Evolutionary conservation across 53 echinoderm and acorn worm species (phyloP), one percentile per base, ranked within the genome.

Genomic region (Pentamera pediparva): DNA sequence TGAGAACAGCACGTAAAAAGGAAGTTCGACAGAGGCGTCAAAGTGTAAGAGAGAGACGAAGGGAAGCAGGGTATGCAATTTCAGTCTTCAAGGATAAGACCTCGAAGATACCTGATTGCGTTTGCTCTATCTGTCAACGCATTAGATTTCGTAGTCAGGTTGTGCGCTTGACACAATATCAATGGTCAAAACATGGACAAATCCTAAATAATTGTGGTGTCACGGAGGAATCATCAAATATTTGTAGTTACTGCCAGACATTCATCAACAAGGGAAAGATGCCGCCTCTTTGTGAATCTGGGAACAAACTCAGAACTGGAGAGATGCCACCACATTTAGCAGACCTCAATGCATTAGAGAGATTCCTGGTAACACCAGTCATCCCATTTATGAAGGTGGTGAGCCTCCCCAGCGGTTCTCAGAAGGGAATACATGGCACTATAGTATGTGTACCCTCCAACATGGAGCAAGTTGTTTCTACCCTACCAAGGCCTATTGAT

Each of bases 361-460:
- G 60, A 28, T 74, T 74, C 70, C 57, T 83, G 50, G 56, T 83
- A 35, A 77, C 78, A 78, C 27, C 65, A 4, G 31, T 45, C 37
- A 70, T 83, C 31, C 84, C 84, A 39, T 84, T 79, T 26, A 80
- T 65, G 85, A 79, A 85, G 29, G 55, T 85, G 29, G n/a, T 74
- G 36, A 51, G 22, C 5, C 48, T 85, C 8, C 80, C 85, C 10
- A 79, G 49, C 61, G 84, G 84, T 35, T 59, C 57, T 50, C 84
- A 84, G 39, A 70, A 64, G 32, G 65, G 80, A 9, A 58, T 85
- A 12, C 75, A 85, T 80, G 85, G 85, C 7, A 79, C 79, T 12
- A 69, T 80, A 30, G 65, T 80, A 11, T 85, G 85, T 75, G 80
- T 85, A 9, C 75, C 80, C 37, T 55, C 85, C 22, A 36, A 80